A percentile compares a stretch with the other conserved stretches of the same genome.
Conservation (phyloP, 2,888 invertebrate genomes). For the Anaspis maculata region DNA sequence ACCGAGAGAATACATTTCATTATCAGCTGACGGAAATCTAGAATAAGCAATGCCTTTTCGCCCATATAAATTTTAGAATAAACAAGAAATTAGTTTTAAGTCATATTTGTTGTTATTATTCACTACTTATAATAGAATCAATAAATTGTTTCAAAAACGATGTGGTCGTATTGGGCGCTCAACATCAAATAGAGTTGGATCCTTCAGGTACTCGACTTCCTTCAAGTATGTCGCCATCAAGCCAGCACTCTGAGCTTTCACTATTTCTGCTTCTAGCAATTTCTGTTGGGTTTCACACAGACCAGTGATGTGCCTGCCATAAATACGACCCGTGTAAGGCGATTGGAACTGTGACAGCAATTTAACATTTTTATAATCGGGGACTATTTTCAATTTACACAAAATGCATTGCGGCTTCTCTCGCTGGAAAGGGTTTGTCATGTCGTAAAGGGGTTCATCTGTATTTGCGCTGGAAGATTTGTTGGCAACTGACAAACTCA, state of each 20-base stretch:
- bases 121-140: conserved; percentile 5
- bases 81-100: background rate
- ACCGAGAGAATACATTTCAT: conserved; percentile 5
- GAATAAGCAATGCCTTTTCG: conserved; percentile 2
- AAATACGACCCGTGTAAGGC: conserved; percentile 86
- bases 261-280: conserved; percentile 63
- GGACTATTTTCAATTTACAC: conserved; percentile 71
- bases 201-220: conserved; percentile 68
- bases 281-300: conserved; percentile 77
- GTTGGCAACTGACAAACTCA: no score
- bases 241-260: conserved; percentile 67
- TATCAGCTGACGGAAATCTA: conserved; percentile 6
- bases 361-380: conserved; percentile 86
- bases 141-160: conserved; percentile 50
- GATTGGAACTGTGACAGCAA: conserved; percentile 94
- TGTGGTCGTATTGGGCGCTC: conserved; percentile 75
- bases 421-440: conserved; percentile 74
- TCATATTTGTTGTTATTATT: conserved; percentile 3
- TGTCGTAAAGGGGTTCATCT: conserved; percentile 49
- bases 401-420: conserved; percentile 68
- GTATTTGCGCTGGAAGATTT: conserved; percentile 1
- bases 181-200: conserved; percentile 87
- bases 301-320: conserved; percentile 89
- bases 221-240: conserved; percentile 80
- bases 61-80: background rate